Percentiles rank a stretch among this genome's conserved stretches.
Conservation (phyloP, 2,888 invertebrate species). For the Pterostichus madidus region DNA sequence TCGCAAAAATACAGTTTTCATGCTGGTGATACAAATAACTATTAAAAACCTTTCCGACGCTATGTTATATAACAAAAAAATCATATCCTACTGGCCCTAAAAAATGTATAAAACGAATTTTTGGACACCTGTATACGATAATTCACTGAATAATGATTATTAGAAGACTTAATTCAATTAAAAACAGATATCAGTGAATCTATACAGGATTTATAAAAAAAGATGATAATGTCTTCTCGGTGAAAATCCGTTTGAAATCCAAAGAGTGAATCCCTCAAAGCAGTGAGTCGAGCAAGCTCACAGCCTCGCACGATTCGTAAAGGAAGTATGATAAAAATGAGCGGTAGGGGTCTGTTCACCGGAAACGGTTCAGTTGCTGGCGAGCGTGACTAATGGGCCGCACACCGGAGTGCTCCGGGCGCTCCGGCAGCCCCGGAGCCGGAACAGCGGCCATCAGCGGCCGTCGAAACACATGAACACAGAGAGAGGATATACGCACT, state of each 20-base stretch:
- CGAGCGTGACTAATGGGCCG: conserved; percentile 42
- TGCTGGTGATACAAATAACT: no score
- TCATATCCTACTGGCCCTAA: no score
- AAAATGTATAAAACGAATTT: no score
- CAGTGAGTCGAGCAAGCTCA: not conserved
- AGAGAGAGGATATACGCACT: conserved; percentile 4
- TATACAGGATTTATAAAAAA: no score
- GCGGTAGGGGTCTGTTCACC: conserved; percentile 14
- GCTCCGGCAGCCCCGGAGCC: conserved; percentile 21
- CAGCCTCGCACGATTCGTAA: not conserved
- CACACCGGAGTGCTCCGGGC: conserved; percentile 37
- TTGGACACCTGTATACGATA: no score
- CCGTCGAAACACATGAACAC: not conserved
- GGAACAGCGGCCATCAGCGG: conserved; percentile 26
- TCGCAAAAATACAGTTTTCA: no score
- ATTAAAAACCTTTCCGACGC: no score
- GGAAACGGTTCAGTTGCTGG: conserved; percentile 24
- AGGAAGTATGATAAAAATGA: conserved; percentile 40
- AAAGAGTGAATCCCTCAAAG: conserved; percentile 12
- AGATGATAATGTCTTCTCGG: not conserved
- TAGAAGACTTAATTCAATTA: no score
- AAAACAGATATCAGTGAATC: no score
- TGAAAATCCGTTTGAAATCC: not conserved
- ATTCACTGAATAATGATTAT: no score
- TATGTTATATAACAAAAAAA: no score